Evolutionary conservation across 2,888 invertebrate genomes (phyloP), one percentile per base, ranked within the genome.

Genomic region (Lamellibrachia satsuma): DNA sequence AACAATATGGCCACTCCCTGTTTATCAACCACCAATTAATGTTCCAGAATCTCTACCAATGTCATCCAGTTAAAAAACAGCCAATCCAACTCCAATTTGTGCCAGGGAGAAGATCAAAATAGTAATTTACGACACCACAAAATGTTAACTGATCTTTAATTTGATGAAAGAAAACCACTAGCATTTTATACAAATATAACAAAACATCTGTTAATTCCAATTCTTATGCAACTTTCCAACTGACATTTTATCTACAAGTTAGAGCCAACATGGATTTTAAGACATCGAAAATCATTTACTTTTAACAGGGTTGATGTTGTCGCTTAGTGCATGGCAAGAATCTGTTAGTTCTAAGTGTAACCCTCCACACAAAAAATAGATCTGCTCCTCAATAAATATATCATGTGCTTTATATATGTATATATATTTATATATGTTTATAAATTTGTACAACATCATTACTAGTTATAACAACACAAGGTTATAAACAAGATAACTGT

Each of bases 371-470:
- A 22, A 75, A 75, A 75, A 75, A 75, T 75, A 75, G 75, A 75
- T 75, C 75, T 75, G 75, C 75, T 75, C 75, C 75, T 75, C 75
- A 75, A 75, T 75, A 75, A 75, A 75, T 75, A 75, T 75, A 75
- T 75, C 75, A 75, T 75, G 75, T 75, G 75, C 75, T 75, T 75
- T 75, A 15, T 75, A 22, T 75, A 75, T 75, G 75, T 75, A 75
- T 75, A 75, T 75, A 75, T 75, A 75, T 75, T 22, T 75, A 75
- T 75, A 55, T 55, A 75, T 75, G 75, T 75, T 75, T 75, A 75
- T 75, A 75, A 75, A 75, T 75, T 75, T 75, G 75, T 75, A 75
- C 75, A 75, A 60, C 60, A 60, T 22, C 75, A 75, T 75, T 15
- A 75, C 75, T 75, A 75, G 6, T 75, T n/a, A 75, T 75, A 75